Conservation (phyloP, 2,888 invertebrate species). For the Carcina quercana region DNA sequence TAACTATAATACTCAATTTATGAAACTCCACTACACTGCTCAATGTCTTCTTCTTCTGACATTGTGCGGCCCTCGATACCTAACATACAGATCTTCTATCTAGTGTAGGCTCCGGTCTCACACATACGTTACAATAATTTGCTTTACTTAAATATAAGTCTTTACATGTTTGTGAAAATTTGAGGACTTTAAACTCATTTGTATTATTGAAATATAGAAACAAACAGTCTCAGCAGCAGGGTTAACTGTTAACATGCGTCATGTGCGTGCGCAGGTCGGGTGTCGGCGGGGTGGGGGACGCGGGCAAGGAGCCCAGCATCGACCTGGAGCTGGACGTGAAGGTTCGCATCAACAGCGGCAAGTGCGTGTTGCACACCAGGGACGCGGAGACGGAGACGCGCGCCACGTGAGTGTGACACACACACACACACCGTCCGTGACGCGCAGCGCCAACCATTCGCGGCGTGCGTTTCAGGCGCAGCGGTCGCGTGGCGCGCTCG, state of each 20-base stretch:
- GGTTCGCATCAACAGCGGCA: constrained; percentile 96
- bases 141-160: too few species aligned
- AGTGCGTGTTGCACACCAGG: constrained; percentile 96
- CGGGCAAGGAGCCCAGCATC: constrained; percentile 86
- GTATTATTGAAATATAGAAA: too few species aligned
- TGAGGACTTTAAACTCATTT: too few species aligned
- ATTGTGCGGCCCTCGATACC: too few species aligned
- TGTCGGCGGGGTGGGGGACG: constrained; percentile 11
- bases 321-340: constrained; percentile 97
- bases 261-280: neutral
- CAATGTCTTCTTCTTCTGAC: too few species aligned
- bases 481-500: constrained; percentile 80
- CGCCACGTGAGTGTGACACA: neutral
- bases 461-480: neutral
- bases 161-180: too few species aligned
- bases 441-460: neutral
- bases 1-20: too few species aligned
- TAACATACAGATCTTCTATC: too few species aligned
- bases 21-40: too few species aligned
- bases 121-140: too few species aligned
- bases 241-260: neutral
- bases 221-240: too few species aligned
- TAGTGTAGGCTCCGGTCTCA: too few species aligned
- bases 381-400: constrained; percentile 82
- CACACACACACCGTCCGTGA: neutral